Evolutionary conservation across 2,888 invertebrate species (phyloP), one percentile per base, ranked within the genome.

Genomic region (Drosophila monieri): DNA sequence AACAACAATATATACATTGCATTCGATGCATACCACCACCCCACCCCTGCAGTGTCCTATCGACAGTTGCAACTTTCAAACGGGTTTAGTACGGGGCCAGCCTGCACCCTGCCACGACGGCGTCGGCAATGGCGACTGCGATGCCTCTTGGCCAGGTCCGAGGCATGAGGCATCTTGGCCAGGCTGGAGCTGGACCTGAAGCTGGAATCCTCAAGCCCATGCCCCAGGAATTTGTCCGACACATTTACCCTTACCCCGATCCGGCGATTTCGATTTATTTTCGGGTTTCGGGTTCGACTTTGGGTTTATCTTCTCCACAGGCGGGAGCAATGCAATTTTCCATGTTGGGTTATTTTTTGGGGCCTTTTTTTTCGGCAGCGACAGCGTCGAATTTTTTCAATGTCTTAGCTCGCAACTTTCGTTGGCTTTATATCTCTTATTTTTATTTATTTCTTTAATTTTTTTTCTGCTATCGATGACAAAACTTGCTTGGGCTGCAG

Each of bases 61-160:
- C 64, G 73, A 65, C 80, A 72, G 78, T 80, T 77, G 80, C 80
- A 81, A 81, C 84, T 81, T 81, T 81, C 81, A 81, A 81, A 81
- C 81, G 79, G 80, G 81, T 81, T 81, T 81, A 73, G 76, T 72
- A 67, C 77, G 59, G 52, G 67, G 73, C 58, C 49, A 18, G 43
- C 52, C 43, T 67, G 61, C 68, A 39, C 32, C 44, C 39, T 32
- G 43, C 53, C 30, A 59, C 44, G 32, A 43, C 60, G 27, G 35
- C 14, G 27, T 27, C 14, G 39, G 44, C 49, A 6, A 5, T 39
- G 39, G 8, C 14, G 23, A 8, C 51, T 55, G 6, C n/a, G 62
- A 44, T 39, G 58, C 57, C 47, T 39, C 54, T 60, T 51, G 46
- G 52, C 59, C 66, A 49, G 59, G 43, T 68, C 44, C 46, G 23